Conservation (phyloP, 2,888 invertebrate species). For the Galerucella calmariensis region DNA sequence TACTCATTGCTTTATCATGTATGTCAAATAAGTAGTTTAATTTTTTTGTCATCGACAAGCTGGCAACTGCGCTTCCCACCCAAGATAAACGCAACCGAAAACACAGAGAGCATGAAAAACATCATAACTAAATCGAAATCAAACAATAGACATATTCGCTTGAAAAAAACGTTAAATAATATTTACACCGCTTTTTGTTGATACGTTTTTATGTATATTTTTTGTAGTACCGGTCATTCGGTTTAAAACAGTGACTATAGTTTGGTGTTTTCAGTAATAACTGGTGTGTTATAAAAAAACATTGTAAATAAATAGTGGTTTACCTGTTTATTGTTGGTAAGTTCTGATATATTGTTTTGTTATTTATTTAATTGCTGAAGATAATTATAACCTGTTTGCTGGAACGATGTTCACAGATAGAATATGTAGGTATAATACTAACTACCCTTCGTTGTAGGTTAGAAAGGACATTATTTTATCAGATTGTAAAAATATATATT, state of each 20-base stretch:
- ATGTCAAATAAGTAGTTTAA: neutral
- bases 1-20: neutral
- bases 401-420: neutral
- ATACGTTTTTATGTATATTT: slow-evolving; percentile 2
- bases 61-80: slow-evolving; percentile 32
- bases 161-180: slow-evolving; percentile 9
- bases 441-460: too few species aligned
- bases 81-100: slow-evolving; percentile 29
- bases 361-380: neutral
- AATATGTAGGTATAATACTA: too few species aligned
- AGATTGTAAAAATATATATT: too few species aligned
- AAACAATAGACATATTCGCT: slow-evolving; percentile 16
- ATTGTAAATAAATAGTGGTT: slow-evolving; percentile 1
- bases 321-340: slow-evolving; percentile 5
- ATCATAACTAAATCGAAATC: slow-evolving; percentile 21
- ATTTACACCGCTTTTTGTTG: neutral
- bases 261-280: neutral
- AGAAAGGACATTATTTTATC: too few species aligned
- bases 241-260: neutral
- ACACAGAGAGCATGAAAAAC: slow-evolving; percentile 17
- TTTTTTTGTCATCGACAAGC: neutral
- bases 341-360: neutral
- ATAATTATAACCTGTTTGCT: neutral
- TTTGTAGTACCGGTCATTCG: neutral
- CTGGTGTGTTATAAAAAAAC: neutral